A percentile compares a stretch with the other conserved stretches of the same genome.
These are phyloP conservation scores for Drosophila bunnanda DNA, from an alignment of 2,888 invertebrate genomes.

Conservation along the genomic window DNA sequence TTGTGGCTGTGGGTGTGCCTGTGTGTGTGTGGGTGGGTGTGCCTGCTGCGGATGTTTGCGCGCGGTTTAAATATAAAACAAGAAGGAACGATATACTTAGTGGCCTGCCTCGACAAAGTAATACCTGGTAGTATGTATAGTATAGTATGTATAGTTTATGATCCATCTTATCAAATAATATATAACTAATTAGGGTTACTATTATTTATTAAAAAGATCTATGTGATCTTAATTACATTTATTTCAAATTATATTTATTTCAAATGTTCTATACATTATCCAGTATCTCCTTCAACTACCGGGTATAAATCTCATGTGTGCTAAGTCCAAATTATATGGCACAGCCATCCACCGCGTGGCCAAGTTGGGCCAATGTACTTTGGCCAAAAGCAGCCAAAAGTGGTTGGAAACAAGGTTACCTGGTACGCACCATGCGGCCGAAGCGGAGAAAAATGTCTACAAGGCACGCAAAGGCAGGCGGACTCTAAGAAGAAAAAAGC, in stretches of 20 bases:
- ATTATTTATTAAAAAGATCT: background rate
- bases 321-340: slow-evolving; percentile 63
- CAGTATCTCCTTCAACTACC: background rate
- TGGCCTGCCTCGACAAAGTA: background rate
- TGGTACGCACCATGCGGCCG: slow-evolving; percentile 52
- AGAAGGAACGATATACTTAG: background rate
- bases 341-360: slow-evolving; percentile 38
- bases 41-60: slow-evolving; percentile 43
- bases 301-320: slow-evolving; percentile 29
- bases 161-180: too few relatives aligned
- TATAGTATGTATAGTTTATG: too few relatives aligned
- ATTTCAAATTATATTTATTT: background rate
- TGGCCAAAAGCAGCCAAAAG: slow-evolving; percentile 57
- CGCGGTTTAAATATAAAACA: slow-evolving; percentile 42
- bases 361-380: slow-evolving; percentile 67
- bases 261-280: background rate
- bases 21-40: slow-evolving; percentile 24
- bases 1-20: slow-evolving; percentile 32
- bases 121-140: background rate
- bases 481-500: slow-evolving; percentile 32
- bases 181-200: too few relatives aligned
- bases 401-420: slow-evolving; percentile 76
- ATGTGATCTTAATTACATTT: background rate
- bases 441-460: slow-evolving; percentile 65
- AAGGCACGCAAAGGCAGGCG: slow-evolving; percentile 71